A percentile compares a stretch with the other conserved stretches of the same genome.
phyloP scores from a whole-genome alignment of 2,888 invertebrate genomes.

The Aproaerema taeniolella region DNA sequence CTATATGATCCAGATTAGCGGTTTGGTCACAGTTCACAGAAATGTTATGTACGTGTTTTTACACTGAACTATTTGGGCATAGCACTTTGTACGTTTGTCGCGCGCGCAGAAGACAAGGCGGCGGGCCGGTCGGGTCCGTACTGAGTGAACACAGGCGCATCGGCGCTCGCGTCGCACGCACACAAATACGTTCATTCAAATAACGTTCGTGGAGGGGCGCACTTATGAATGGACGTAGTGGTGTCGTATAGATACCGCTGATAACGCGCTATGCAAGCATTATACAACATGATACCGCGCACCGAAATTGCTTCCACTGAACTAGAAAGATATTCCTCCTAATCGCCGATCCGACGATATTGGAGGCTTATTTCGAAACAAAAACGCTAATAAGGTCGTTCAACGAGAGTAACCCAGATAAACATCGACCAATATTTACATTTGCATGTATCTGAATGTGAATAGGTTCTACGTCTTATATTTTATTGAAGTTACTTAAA shows the following conservation, averaged over 20 bases:
- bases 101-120: slow-evolving; percentile 32
- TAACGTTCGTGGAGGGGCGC: slow-evolving; percentile 48
- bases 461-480: no score
- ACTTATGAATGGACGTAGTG: slow-evolving; percentile 77
- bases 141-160: slow-evolving; percentile 41
- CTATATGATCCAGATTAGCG: slow-evolving; percentile 72
- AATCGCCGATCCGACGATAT: slow-evolving; percentile 33
- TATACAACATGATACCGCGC: slow-evolving; percentile 47
- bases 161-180: slow-evolving; percentile 61
- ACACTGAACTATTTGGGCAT: slow-evolving; percentile 60
- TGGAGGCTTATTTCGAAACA: slow-evolving; percentile 24
- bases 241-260: slow-evolving; percentile 63
- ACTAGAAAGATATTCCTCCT: slow-evolving; percentile 22
- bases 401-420: slow-evolving; percentile 28
- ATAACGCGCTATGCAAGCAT: slow-evolving; percentile 58
- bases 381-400: slow-evolving; percentile 27
- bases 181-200: slow-evolving; percentile 60
- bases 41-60: slow-evolving; percentile 35
- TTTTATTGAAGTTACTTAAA: no score
- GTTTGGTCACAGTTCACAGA: slow-evolving; percentile 52
- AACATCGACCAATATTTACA: slow-evolving; percentile 21
- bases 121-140: slow-evolving; percentile 52
- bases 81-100: slow-evolving; percentile 49
- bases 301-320: slow-evolving; percentile 28
- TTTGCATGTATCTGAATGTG: no score